Conservation (phyloP, 2,797 vertebrate genomes). For the Taeniopygia guttata region DNA sequence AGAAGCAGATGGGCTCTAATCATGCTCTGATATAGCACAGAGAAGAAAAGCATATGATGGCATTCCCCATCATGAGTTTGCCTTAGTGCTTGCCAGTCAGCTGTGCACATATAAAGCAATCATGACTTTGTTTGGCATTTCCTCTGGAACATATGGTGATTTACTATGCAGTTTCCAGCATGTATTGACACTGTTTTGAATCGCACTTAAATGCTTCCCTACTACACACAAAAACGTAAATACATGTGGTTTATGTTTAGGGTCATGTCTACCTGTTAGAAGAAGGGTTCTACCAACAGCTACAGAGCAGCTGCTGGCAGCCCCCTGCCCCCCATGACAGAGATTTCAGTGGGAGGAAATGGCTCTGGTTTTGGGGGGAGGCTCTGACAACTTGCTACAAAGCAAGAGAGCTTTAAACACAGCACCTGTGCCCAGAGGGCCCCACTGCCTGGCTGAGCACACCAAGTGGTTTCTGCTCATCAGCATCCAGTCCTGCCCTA, state of each 20-base stretch:
- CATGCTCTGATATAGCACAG: background rate
- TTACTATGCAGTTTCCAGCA: constrained; percentile 32
- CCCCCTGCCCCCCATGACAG: background rate
- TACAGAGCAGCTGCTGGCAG: background rate
- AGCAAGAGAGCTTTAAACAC: background rate
- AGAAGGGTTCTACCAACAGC: background rate
- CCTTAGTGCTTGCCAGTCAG: constrained; percentile 50
- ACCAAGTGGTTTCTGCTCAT: background rate
- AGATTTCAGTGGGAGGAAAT: background rate
- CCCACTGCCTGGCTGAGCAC: background rate
- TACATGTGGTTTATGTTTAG: background rate
- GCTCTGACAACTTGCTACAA: background rate
- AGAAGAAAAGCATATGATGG: constrained; percentile 48
- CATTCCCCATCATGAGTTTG: constrained; percentile 25
- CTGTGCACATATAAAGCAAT: constrained; percentile 44
- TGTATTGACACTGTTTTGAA: background rate
- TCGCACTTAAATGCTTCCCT: background rate
- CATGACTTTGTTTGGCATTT: constrained; percentile 51
- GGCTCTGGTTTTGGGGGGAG: background rate
- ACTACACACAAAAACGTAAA: background rate
- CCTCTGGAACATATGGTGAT: constrained; percentile 61
- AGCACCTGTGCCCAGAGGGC: background rate
- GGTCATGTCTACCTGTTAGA: background rate
- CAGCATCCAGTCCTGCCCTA: background rate
- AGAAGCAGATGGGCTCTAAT: constrained; percentile 48